These are phyloP conservation scores for Crotalus viridis DNA, from an alignment of 2,113 vertebrate genomes.

Conservation along the genomic window DNA sequence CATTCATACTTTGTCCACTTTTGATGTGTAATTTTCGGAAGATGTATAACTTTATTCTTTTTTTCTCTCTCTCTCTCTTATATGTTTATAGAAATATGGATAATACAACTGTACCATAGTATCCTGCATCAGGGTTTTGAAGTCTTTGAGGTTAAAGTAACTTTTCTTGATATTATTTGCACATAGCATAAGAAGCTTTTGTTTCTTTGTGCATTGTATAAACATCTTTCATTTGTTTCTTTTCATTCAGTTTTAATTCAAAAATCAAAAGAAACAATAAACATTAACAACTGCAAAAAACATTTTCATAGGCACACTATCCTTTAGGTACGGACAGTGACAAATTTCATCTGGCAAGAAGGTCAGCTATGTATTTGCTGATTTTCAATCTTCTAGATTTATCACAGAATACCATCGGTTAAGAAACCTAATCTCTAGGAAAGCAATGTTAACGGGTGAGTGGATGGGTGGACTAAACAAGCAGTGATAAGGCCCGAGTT, in stretches of 20 bases:
- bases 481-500: neutral
- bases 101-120: neutral
- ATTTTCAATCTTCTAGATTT: neutral
- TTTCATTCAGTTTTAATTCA: neutral
- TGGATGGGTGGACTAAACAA: neutral
- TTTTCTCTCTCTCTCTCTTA: too few relatives aligned
- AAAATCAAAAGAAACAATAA: neutral
- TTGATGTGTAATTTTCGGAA: too few relatives aligned
- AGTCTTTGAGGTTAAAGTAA: neutral
- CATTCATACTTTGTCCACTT: too few relatives aligned
- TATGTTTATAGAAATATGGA: conserved; percentile 28
- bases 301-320: neutral
- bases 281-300: neutral
- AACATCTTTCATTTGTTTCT: neutral
- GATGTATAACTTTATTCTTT: too few relatives aligned
- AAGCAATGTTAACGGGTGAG: neutral
- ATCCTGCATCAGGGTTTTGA: neutral
- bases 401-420: neutral
- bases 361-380: neutral
- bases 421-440: neutral
- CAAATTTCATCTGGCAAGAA: neutral
- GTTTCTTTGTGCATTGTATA: neutral
- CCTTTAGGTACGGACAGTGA: neutral
- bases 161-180: neutral
- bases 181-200: neutral